Base-by-base conservation (phyloP, 2,888 invertebrate species). In the Meandrusa payeni region DNA sequence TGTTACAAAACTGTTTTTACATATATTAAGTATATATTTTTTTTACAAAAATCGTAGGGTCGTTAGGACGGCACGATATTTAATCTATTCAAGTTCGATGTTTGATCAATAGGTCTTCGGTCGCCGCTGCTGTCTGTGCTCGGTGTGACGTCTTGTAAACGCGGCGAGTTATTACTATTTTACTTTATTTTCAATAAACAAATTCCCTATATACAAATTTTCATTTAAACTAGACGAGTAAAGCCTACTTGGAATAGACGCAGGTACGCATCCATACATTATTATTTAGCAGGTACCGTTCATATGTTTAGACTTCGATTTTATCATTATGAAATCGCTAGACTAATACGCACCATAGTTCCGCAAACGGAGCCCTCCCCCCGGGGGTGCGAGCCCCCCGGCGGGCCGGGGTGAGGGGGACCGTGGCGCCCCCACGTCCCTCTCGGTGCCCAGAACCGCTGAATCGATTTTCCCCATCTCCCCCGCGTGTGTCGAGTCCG, bases 51-150 rank as follows among this genome's bases (percentile, higher is more conserved):
- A 81, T 85, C 85, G 83, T 83, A 85, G 83, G 85, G 85, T 85
- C 83, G 85, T 81, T 82, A 86, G 87, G 87, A 87, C 87, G 87
- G 87, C 87, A 86, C 87, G 82, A 86, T 86, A 83, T 74, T 78
- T 76, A 72, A 77, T 80, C 79, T 86, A 85, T 83, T 76, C 81
- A 82, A 83, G 71, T 87, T 87, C 86, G 87, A 87, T 87, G 87
- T 87, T 82, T 81, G 60, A 59, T 67, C 62, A 50, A 74, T 79
- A 83, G 82, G 82, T 82, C 78, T 76, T 76, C 72, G 9, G 60
- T 73, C 69, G 73, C 76, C 69, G 77, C 63, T 55, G 47, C 28
- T 53, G 55, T 55, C 57, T 52, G 48, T 66, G 61, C 63, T 57
- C 53, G 57, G 56, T 61, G 64, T 64, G 64, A 62, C 69, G 70